Base-by-base conservation (phyloP, 1,140 invertebrate genomes). In the Megalonaias nervosa region DNA sequence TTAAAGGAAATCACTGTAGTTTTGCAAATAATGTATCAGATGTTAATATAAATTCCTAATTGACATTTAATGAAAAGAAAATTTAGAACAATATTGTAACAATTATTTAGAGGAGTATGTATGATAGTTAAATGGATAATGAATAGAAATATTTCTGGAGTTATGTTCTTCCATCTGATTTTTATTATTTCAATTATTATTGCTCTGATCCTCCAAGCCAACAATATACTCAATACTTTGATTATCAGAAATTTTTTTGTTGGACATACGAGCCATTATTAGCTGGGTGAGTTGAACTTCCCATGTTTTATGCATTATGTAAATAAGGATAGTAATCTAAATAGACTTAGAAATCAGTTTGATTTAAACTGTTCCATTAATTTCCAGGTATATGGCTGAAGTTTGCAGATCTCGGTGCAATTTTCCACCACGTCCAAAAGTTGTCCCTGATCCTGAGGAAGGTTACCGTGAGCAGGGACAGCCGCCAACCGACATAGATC, bases 401-500 rank as follows among this genome's bases (percentile, higher is more conserved):
- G 73, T 83, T 31, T 64, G 93, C 74, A 91, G 93, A 84, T 83
- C 93, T 66, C 93, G 95, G 82, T 93, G 94, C 84, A 92, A 93
- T 65, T 88, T 94, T 73, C 92, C 92, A 61, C 90, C 91, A 68
- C 89, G 92, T 21, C 89, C 91, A 31, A 91, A 93, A 12, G 93
- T 94, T 75, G 94, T 95, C 57, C 90, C 85, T 76, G 87, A 81
- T 88, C 90, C 77, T 88, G 93, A 85, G 84, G 92, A 83, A 85
- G 92, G 80, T 70, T 91, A 83, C 93, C 93, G 89, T 90, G 86
- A 89, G 72, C 89, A 89, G 67, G 90, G 92, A 58, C 94, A 95
- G 84, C 94, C 94, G n/a, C 94, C 94, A 55, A 92, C 94, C 55
- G 94, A 94, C 81, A 93, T 95, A 14, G 94, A 95, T 55, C 93